Conservation (phyloP, 2,113 vertebrate genomes). For the Pithys albifrons region DNA sequence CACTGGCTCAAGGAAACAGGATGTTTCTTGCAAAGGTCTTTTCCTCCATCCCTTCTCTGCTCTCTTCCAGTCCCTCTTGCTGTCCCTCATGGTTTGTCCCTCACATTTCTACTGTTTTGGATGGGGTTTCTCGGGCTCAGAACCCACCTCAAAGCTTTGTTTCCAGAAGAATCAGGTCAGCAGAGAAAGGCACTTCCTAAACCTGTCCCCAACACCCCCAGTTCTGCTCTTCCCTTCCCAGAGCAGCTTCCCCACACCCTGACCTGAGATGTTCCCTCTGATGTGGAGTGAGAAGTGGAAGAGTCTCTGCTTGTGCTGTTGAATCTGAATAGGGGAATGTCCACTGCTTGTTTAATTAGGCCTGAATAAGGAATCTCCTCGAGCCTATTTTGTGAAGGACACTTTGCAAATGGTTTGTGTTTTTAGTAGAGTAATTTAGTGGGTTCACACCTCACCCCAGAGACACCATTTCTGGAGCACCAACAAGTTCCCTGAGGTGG, state of each 20-base stretch:
- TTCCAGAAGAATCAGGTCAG: background rate
- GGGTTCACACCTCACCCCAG: background rate
- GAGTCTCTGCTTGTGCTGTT: background rate
- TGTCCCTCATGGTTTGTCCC: background rate
- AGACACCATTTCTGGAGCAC: too few species aligned
- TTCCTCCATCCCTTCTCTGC: background rate
- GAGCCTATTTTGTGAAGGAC: background rate
- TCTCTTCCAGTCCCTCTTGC: background rate
- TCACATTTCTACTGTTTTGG: background rate
- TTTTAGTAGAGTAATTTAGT: background rate
- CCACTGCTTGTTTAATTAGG: conserved; percentile 7
- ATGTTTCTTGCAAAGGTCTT: background rate
- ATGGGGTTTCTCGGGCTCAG: background rate
- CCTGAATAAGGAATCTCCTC: background rate
- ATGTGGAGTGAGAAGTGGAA: background rate
- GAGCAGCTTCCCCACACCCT: background rate
- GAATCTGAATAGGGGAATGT: background rate
- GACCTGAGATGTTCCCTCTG: background rate
- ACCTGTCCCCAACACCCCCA: fast-evolving
- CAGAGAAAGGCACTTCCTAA: background rate
- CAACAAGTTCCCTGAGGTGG: too few species aligned
- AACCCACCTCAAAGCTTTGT: background rate
- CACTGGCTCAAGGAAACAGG: background rate
- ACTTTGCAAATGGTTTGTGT: conserved; percentile 28
- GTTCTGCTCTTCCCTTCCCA: background rate